Conservation (phyloP, 1,140 invertebrate species). For the Himalopsyche phryganea region DNA sequence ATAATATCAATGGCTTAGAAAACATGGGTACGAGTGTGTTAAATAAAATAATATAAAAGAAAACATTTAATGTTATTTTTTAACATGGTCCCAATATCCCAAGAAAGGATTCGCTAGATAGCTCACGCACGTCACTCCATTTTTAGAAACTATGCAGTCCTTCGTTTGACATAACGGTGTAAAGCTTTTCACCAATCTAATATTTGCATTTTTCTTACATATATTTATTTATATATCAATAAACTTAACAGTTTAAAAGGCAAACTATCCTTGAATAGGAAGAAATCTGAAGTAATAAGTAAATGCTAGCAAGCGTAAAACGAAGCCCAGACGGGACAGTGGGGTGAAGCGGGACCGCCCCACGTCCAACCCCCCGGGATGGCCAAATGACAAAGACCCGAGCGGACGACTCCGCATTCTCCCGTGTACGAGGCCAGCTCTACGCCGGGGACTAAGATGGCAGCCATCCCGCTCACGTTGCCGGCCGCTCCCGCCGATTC, state of each 20-base stretch:
- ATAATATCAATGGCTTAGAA: no score
- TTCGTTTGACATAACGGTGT: no score
- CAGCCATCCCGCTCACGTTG: conserved; percentile 34
- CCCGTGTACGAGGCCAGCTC: conserved; percentile 46
- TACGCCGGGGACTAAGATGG: conserved; percentile 39
- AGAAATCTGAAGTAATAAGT: no score
- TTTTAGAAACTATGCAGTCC: no score
- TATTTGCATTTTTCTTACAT: no score
- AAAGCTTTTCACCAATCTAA: no score
- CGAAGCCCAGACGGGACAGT: conserved; percentile 70
- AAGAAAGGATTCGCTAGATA: no score
- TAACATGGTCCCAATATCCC: no score
- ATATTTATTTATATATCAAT: neutral
- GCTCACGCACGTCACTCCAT: no score
- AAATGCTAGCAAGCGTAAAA: conserved; percentile 19
- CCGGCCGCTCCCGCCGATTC: conserved; percentile 31
- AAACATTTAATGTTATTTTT: no score
- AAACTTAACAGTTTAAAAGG: neutral
- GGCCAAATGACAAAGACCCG: conserved; percentile 70
- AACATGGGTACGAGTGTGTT: no score
- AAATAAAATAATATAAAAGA: no score
- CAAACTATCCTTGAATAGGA: neutral
- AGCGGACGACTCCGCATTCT: conserved; percentile 59
- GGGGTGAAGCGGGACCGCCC: conserved; percentile 70
- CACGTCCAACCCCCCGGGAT: conserved; percentile 78